Evolutionary conservation across 2,888 invertebrate genomes (phyloP).

Genomic region (Aporophyla lueneburgensis): DNA sequence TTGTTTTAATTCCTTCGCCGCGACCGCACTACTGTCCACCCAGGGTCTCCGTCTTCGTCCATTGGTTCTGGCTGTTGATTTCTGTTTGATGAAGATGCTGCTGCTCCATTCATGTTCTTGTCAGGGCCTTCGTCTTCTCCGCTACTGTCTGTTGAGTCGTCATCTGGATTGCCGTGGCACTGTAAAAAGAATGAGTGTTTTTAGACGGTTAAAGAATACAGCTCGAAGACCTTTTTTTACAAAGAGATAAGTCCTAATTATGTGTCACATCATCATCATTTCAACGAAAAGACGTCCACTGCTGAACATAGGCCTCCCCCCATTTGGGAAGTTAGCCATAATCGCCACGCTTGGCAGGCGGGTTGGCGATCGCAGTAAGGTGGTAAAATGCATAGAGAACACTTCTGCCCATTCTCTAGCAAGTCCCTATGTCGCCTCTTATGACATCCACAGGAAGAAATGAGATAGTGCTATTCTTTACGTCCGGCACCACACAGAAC

Average conservation of each 20-base stretch:
- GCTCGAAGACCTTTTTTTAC: background rate
- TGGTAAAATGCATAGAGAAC: too few relatives aligned
- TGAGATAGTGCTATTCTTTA: too few relatives aligned
- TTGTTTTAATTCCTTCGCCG: slow-evolving; percentile 87
- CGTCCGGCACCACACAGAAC: too few relatives aligned
- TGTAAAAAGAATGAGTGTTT: slow-evolving; percentile 66
- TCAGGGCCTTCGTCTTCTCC: slow-evolving; percentile 81
- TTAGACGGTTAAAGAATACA: background rate
- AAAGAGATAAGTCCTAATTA: background rate
- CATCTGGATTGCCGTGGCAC: slow-evolving; percentile 88
- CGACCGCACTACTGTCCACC: slow-evolving; percentile 92
- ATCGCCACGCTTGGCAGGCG: too few relatives aligned
- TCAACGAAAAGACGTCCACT: too few relatives aligned
- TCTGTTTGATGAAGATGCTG: slow-evolving; percentile 72
- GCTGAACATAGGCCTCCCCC: too few relatives aligned
- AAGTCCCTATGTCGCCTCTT: too few relatives aligned
- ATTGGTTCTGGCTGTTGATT: slow-evolving; percentile 79
- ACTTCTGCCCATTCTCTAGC: too few relatives aligned
- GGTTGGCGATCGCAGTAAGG: too few relatives aligned
- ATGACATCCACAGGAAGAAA: too few relatives aligned
- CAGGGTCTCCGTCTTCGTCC: slow-evolving; percentile 91
- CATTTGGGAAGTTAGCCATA: too few relatives aligned
- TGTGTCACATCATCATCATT: too few relatives aligned
- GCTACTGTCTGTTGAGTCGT: slow-evolving; percentile 86
- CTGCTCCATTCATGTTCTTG: slow-evolving; percentile 72